Percentiles rank a stretch among this genome's conserved stretches.
phyloP scores from a whole-genome alignment of 1,140 invertebrate genomes.

The Aphidius gifuensis region DNA sequence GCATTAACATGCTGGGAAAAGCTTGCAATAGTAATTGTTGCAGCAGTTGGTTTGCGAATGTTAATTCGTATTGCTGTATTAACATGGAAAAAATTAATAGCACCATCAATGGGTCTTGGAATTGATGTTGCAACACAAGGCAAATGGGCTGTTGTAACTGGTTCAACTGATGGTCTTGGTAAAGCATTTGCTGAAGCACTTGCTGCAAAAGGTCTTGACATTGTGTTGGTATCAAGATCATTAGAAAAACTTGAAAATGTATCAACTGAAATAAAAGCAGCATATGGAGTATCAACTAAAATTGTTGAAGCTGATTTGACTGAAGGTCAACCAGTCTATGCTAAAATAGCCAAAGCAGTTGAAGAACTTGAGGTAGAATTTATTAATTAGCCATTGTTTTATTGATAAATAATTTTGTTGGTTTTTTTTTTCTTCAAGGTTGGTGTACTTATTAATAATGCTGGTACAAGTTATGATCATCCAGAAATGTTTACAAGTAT shows the following conservation, averaged over 20 bases:
- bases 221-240: conserved; percentile 86
- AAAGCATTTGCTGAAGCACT: conserved; percentile 81
- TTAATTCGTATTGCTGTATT: conserved; percentile 35
- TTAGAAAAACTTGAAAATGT: conserved; percentile 77
- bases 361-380: conserved; percentile 67
- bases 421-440: conserved; percentile 54
- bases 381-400: neutral
- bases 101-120: conserved; percentile 40
- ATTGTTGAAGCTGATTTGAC: conserved; percentile 84
- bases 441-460: conserved; percentile 92
- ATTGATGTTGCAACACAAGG: conserved; percentile 44
- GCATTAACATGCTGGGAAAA: conserved; percentile 48
- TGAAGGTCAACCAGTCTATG: conserved; percentile 68
- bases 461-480: conserved; percentile 85
- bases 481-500: conserved; percentile 81
- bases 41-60: conserved; percentile 40
- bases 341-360: conserved; percentile 71
- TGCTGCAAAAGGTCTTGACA: conserved; percentile 76
- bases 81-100: conserved; percentile 48
- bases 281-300: conserved; percentile 76
- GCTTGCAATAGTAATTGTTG: conserved; percentile 42
- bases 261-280: conserved; percentile 75
- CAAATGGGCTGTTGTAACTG: conserved; percentile 73
- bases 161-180: conserved; percentile 90
- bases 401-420: neutral